These are phyloP conservation scores for Drosophila saltans DNA, from an alignment of 1,140 invertebrate species.

Conservation along the genomic window DNA sequence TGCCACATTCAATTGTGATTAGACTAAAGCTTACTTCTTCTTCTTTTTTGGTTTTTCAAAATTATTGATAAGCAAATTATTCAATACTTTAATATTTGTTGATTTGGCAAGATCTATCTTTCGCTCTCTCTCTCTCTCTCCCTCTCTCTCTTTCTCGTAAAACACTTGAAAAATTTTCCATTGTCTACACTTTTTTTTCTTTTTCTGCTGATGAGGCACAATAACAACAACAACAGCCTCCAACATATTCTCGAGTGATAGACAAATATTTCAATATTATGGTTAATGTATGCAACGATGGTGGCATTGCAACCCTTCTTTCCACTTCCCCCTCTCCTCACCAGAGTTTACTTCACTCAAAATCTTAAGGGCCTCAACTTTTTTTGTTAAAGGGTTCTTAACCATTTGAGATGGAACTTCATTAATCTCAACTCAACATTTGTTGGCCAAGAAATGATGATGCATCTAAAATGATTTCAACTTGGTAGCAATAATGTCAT, in stretches of 20 bases:
- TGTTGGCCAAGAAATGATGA: neutral
- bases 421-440: neutral
- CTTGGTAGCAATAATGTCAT: neutral
- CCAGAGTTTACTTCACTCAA: neutral
- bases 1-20: neutral
- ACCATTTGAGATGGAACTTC: neutral
- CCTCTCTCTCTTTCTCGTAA: neutral
- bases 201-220: conserved; percentile 7
- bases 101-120: neutral
- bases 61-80: conserved; percentile 4
- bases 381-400: conserved; percentile 1
- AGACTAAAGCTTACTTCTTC: neutral
- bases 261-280: conserved; percentile 7
- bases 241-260: neutral
- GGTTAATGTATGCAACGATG: neutral
- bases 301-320: neutral
- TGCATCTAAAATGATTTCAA: neutral
- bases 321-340: too few species aligned
- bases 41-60: too few species aligned
- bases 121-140: neutral
- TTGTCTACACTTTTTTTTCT: neutral
- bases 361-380: neutral
- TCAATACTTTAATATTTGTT: neutral
- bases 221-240: neutral
- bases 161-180: neutral